Evolutionary conservation across 2,113 vertebrate genomes (phyloP), one percentile per base, ranked within the genome.

Genomic region (Micromys minutus): DNA sequence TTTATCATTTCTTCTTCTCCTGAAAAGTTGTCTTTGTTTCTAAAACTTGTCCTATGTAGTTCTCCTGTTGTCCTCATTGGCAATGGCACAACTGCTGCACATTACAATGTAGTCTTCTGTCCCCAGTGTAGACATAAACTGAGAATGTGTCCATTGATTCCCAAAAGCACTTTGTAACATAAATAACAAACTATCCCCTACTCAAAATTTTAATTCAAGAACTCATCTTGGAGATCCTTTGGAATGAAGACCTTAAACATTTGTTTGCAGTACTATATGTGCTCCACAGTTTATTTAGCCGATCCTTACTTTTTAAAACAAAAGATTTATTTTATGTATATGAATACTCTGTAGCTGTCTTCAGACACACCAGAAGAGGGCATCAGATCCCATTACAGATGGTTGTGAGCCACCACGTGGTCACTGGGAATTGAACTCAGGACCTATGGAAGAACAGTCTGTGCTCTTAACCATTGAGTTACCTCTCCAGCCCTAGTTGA

Each of bases 281-380:
- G 61, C 69, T 47, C n/a, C 13, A 21, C 87, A 57, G 77, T 94
- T 95, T 84, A 84, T 88, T 92, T 87, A 75, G 21, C 57, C 85
- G 12, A 42, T 74, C 29, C 24, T 42, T 5, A 24, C 26, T 31
- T 31, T 34, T 34, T 34, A 29, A 65, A 52, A 9, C 11, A 52
- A 65, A 29, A 31, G n/a, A n/a, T n/a, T n/a, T n/a, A n/a, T n/a
- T 65, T 65, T 65, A 65, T 34, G 29, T 67, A 31, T 67, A 26
- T 67, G 63, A 67, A 31, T 67, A 67, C 31, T 34, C 63, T 67
- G 63, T 67, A 1, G 63, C 11, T 67, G 63, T 67, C 63, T 34
- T 67, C 12, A 67, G 12, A 34, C 29, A 34, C 31, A 67, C 63
- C 59, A 34, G 63, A 67, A 65, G 29, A 34, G 9, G 63, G 63